A percentile compares a stretch with the other conserved stretches of the same genome.
Conservation (phyloP, 2,888 invertebrate species). For the Ichneumoninae sp. region DNA sequence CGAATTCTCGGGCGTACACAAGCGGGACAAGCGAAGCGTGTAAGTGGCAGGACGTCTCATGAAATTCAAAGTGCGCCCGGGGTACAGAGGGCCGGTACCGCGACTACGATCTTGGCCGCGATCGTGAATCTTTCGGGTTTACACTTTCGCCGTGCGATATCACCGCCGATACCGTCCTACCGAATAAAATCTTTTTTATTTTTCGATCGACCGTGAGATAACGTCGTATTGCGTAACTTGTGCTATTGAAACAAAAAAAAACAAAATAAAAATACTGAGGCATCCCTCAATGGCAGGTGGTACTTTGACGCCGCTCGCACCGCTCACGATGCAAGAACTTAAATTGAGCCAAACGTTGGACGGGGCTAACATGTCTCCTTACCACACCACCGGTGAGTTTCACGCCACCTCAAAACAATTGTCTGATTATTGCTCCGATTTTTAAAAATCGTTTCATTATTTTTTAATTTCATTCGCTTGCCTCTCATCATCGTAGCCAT, state of each 20-base stretch:
- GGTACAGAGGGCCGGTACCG: not conserved
- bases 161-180: not conserved
- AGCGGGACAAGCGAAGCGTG: slow-evolving; percentile 77
- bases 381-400: slow-evolving; percentile 88
- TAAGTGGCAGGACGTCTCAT: slow-evolving; percentile 81
- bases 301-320: slow-evolving; percentile 90
- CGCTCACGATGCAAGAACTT: slow-evolving; percentile 91
- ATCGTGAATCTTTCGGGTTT: slow-evolving; percentile 44
- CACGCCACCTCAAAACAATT: slow-evolving; percentile 73
- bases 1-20: slow-evolving; percentile 52
- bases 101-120: slow-evolving; percentile 24
- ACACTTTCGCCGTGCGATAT: slow-evolving; percentile 64
- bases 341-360: slow-evolving; percentile 89
- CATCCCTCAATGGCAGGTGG: slow-evolving; percentile 85
- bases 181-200: slow-evolving; percentile 8
- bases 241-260: not conserved
- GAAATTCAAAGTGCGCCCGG: slow-evolving; percentile 77
- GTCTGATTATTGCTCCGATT: slow-evolving; percentile 6
- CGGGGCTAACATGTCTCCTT: slow-evolving; percentile 88
- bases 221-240: slow-evolving; percentile 52
- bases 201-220: slow-evolving; percentile 68
- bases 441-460: not conserved
- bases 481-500: slow-evolving; percentile 16
- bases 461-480: slow-evolving; percentile 4
- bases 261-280: slow-evolving; percentile 72